phyloP scores from a whole-genome alignment of 2,888 invertebrate genomes.

The Gortyna flavago region DNA sequence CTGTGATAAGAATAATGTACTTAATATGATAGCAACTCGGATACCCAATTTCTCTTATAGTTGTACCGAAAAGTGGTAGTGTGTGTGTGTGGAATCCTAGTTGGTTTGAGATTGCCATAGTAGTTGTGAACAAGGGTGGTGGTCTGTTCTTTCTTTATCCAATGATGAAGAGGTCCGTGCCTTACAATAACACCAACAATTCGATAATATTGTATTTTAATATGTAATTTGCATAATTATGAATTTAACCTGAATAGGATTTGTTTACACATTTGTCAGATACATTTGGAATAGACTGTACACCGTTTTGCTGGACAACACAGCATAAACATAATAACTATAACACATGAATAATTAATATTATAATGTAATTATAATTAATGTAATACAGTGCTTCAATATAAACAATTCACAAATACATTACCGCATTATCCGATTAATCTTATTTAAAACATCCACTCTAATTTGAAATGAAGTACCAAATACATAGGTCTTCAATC shows the following conservation, averaged over 20 bases:
- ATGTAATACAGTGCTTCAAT: neutral
- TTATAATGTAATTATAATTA: neutral
- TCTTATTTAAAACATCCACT: neutral
- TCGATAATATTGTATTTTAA: neutral
- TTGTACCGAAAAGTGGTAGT: neutral
- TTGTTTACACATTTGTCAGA: neutral
- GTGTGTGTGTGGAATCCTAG: no score
- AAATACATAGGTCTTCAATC: no score
- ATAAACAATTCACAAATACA: neutral
- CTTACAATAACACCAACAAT: neutral
- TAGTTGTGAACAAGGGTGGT: neutral
- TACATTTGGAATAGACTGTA: neutral
- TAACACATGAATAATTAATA: neutral
- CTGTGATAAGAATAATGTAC: neutral
- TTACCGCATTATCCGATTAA: neutral
- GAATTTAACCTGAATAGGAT: neutral
- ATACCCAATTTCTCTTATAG: neutral
- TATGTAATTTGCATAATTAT: neutral
- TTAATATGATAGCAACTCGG: neutral
- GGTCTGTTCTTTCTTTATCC: neutral
- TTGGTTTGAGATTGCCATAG: neutral
- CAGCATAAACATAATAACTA: neutral
- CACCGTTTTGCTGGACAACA: neutral
- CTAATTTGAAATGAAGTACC: constrained; percentile 1
- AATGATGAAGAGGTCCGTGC: no score